Conservation (phyloP, 2,888 invertebrate genomes). For the Gandaritis pyraliata region DNA sequence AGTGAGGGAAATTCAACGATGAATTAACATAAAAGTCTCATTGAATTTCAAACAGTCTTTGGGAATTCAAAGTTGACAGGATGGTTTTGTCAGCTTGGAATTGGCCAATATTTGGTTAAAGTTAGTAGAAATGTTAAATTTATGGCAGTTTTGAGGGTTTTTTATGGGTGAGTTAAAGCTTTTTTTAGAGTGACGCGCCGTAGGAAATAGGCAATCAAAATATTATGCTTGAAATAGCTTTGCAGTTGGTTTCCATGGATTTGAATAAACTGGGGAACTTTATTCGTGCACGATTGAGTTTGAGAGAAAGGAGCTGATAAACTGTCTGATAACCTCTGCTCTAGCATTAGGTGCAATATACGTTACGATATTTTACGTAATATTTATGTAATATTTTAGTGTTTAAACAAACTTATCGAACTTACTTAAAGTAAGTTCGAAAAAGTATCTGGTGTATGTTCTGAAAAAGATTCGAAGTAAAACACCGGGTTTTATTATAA, state of each 20-base stretch:
- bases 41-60: conserved; percentile 63
- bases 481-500: conserved; percentile 32
- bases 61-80: conserved; percentile 60
- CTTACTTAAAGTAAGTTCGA: no score
- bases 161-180: conserved; percentile 16
- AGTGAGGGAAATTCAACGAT: conserved; percentile 46
- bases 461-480: conserved; percentile 29
- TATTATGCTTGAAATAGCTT: conserved; percentile 32
- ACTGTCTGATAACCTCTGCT: conserved; percentile 24
- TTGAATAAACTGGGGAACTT: conserved; percentile 26
- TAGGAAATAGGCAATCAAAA: conserved; percentile 37
- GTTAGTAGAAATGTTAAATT: conserved; percentile 15
- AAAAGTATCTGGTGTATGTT: conserved; percentile 48
- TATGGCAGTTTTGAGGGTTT: conserved; percentile 7
- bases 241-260: conserved; percentile 27
- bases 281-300: conserved; percentile 20
- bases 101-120: conserved; percentile 41
- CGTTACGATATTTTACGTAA: conserved; percentile 23
- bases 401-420: no score
- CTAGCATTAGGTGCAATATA: conserved; percentile 18
- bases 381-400: conserved; percentile 50
- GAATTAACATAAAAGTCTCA: conserved; percentile 68
- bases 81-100: conserved; percentile 47
- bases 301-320: conserved; percentile 32
- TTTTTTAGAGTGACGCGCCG: conserved; percentile 26